Base-by-base conservation (phyloP, 2,888 invertebrate species). In the Drosophila stalkeri region DNA sequence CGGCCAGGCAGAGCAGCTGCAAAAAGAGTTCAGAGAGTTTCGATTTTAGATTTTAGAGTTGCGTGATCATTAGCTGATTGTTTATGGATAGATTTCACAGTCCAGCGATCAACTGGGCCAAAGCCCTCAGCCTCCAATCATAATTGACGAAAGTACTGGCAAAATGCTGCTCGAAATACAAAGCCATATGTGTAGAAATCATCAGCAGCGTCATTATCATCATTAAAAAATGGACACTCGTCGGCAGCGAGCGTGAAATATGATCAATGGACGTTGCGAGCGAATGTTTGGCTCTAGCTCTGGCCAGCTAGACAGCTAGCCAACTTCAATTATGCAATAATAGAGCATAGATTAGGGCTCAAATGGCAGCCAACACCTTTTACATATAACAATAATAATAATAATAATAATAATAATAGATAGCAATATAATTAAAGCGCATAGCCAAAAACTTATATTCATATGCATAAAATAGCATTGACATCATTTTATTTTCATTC, bases 391-490 rank as follows among this genome's bases (percentile, higher is more conserved):
- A 47, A 31, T 23, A 44, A 16, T n/a, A 23, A 6, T 46, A 23
- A 35, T 46, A 33, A 31, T 7, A 1, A 51, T 27, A 67, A 66
- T 65, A 35, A 64, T 62, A 43, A 33, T n/a, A 54, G 11, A 41
- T 52, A 23, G 44, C 14, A 44, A 12, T 27, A 39, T 49, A 57
- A 55, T 55, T 68, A 64, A 56, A 62, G 51, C 51, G 47, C 49
- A 46, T n/a, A 73, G 9, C 44, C 46, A 44, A 51, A 74, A 31
- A 39, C 57, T 73, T 72, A 74, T 66, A 80, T 64, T 65, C 65
- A 61, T 66, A 77, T 83, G 84, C 80, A 83, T 67, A 72, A 80
- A 80, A 52, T 84, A 90, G 86, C 91, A 92, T 91, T 91, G 91
- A 91, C 92, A 91, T 92, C 92, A 91, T 91, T 89, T 14, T 33